phyloP scores from a whole-genome alignment of 1,140 invertebrate species.

The Diuraphis noxia region DNA sequence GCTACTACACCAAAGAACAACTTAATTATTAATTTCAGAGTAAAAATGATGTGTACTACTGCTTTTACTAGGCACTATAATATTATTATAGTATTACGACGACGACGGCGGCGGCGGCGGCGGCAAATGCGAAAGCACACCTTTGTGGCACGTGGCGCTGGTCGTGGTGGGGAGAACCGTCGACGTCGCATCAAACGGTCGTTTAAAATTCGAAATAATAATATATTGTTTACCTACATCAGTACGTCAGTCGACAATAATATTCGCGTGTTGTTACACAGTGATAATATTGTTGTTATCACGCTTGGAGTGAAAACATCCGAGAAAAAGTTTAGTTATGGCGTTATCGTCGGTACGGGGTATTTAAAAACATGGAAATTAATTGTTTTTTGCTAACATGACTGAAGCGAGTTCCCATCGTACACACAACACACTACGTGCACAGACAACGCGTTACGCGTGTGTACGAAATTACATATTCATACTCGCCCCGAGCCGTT shows the following conservation, averaged over 20 bases:
- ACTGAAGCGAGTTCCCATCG: slow-evolving; percentile 44
- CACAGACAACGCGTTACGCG: background rate
- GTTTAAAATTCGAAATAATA: slow-evolving; percentile 43
- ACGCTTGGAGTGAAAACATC: background rate
- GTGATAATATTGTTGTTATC: background rate
- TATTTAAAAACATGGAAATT: background rate
- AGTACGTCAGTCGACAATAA: background rate
- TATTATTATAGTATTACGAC: background rate
- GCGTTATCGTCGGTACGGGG: background rate
- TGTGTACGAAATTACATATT: slow-evolving; percentile 17
- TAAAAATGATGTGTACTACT: no score
- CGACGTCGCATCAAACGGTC: background rate
- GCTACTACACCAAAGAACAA: no score
- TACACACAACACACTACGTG: background rate
- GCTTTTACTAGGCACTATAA: no score
- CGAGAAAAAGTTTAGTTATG: background rate
- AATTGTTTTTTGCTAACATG: background rate
- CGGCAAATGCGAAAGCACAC: background rate
- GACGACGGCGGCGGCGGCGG: background rate
- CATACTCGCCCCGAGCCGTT: slow-evolving; percentile 33
- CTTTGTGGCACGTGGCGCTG: slow-evolving; percentile 15
- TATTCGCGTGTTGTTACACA: no score
- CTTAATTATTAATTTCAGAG: no score
- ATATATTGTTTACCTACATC: background rate
- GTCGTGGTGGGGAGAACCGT: background rate